A percentile compares a stretch with the other conserved stretches of the same genome.
These are phyloP conservation scores for Geodia barretti DNA, from an alignment of 37 sponge, comb jelly and placozoan genomes.

Conservation along the genomic window DNA sequence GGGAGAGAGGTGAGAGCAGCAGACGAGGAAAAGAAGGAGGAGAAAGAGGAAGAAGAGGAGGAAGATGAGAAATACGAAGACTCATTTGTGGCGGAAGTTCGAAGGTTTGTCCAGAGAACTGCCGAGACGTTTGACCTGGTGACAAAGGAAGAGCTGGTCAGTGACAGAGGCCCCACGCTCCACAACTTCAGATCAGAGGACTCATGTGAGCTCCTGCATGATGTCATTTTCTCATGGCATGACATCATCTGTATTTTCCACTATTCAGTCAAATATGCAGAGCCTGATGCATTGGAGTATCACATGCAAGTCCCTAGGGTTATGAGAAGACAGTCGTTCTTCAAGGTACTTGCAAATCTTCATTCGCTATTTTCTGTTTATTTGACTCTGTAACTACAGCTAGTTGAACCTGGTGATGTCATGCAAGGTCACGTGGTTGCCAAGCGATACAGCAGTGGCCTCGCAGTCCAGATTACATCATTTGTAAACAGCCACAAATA, in stretches of 20 bases:
- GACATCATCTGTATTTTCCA: background rate
- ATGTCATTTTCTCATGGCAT: background rate
- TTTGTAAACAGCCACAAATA: conserved; percentile 33
- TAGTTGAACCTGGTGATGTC: conserved; percentile 56
- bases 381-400: conserved; percentile 1
- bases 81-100: conserved; percentile 30
- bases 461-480: conserved; percentile 25
- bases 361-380: background rate
- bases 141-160: background rate
- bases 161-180: background rate
- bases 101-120: conserved; percentile 14
- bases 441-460: conserved; percentile 7
- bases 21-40: background rate
- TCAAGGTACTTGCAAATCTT: conserved; percentile 22
- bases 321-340: conserved; percentile 31
- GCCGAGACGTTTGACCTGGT: conserved; percentile 6
- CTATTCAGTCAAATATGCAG: conserved; percentile 26
- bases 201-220: background rate
- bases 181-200: background rate
- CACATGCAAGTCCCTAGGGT: conserved; percentile 21
- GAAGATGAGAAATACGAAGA: background rate
- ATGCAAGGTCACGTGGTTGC: conserved; percentile 46
- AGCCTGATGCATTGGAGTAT: conserved; percentile 48
- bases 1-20: background rate
- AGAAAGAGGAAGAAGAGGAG: background rate